Conservation (phyloP, 2,113 vertebrate genomes). For the Chaetops frenatus region DNA sequence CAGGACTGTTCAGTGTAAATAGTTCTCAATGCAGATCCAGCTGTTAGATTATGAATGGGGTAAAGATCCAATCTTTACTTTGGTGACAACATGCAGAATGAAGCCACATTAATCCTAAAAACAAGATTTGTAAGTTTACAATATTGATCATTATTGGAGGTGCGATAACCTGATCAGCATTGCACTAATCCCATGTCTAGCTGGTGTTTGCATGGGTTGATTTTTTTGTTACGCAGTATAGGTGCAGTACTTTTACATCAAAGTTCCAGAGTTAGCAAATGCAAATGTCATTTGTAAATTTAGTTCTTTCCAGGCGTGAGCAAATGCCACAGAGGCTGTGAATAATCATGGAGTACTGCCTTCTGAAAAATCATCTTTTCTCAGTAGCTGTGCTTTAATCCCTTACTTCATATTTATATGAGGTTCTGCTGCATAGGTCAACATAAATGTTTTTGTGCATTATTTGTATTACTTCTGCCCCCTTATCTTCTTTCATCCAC, state of each 20-base stretch:
- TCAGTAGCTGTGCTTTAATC: neutral
- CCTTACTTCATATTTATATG: neutral
- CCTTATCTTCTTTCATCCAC: neutral
- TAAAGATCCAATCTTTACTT: neutral
- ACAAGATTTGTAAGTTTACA: neutral
- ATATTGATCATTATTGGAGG: neutral
- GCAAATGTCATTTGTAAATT: neutral
- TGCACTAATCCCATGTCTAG: neutral
- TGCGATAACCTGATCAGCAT: neutral
- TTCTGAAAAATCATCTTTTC: neutral
- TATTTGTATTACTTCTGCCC: neutral
- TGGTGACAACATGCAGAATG: neutral
- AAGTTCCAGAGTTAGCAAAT: neutral
- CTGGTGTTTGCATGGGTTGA: neutral
- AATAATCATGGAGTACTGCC: neutral
- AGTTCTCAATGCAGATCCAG: neutral
- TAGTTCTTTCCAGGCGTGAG: neutral
- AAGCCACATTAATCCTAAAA: neutral
- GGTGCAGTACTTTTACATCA: neutral
- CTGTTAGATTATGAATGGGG: neutral
- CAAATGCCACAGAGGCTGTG: neutral
- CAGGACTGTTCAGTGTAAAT: neutral
- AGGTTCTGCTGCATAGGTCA: neutral
- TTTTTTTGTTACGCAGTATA: neutral
- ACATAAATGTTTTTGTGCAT: neutral